Evolutionary conservation across 2,797 vertebrate genomes (phyloP).

Genomic region (Simalia tracyae): DNA sequence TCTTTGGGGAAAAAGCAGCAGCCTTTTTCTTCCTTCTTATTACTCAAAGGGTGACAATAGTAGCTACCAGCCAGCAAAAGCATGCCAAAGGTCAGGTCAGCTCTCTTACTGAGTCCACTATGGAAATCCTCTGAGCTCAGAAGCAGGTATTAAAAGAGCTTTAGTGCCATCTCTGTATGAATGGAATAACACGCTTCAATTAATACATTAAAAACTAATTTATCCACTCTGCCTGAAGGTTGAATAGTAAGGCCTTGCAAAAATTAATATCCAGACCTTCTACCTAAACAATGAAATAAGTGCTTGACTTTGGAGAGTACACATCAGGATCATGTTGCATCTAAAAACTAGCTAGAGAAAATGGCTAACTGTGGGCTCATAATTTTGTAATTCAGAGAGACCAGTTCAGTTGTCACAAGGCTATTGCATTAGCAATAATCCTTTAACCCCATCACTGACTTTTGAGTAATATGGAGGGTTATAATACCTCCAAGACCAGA

Average conservation of each 20-base stretch:
- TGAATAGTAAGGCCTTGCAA: background rate
- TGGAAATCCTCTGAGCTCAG: slow-evolving; percentile 6
- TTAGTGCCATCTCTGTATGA: slow-evolving; percentile 22
- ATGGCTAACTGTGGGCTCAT: no score
- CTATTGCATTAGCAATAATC: background rate
- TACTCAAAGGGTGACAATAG: background rate
- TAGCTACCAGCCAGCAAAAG: background rate
- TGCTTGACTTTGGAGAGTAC: background rate
- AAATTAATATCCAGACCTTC: background rate
- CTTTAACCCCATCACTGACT: background rate
- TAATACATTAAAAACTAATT: slow-evolving; percentile 27
- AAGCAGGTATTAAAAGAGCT: slow-evolving; percentile 23
- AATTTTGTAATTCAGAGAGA: background rate
- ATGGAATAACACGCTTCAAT: slow-evolving; percentile 29
- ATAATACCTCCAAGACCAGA: background rate
- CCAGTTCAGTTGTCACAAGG: background rate
- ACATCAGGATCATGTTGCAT: background rate
- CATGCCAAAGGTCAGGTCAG: background rate
- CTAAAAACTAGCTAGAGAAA: background rate
- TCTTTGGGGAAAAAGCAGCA: background rate
- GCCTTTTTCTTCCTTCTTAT: background rate
- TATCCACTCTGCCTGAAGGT: background rate
- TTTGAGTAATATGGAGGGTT: background rate
- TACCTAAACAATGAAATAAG: background rate
- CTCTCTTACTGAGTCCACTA: background rate